Percentiles rank a stretch among this genome's conserved stretches.
Evolutionary conservation across 2,888 invertebrate species (phyloP).

Genomic region (Epistrophella euchroma): DNA sequence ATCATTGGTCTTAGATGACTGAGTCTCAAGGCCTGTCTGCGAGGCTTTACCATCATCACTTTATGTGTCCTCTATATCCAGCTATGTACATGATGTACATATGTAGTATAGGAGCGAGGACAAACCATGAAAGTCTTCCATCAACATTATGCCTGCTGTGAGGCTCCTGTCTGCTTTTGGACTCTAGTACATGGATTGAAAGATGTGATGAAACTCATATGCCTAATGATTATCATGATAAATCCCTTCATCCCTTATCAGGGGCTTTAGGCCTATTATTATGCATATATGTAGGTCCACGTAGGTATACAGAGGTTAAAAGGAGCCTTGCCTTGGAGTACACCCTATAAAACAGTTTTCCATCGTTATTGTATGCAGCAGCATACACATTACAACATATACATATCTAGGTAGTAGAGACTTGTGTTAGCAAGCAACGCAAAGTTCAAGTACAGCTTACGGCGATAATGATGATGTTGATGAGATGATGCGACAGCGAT

Average conservation of each 20-base stretch:
- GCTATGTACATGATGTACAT: background rate
- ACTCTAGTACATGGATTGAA: slow-evolving; percentile 60
- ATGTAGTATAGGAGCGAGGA: background rate
- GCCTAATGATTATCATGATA: slow-evolving; percentile 74
- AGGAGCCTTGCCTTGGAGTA: slow-evolving; percentile 37
- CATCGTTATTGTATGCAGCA: slow-evolving; percentile 1
- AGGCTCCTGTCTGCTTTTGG: slow-evolving; percentile 51
- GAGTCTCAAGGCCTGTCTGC: slow-evolving; percentile 54
- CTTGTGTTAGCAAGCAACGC: slow-evolving; percentile 44
- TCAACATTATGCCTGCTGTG: slow-evolving; percentile 26
- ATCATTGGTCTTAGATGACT: slow-evolving; percentile 72
- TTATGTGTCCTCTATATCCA: background rate
- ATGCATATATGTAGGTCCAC: background rate
- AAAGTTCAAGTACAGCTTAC: slow-evolving; percentile 70
- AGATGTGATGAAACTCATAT: slow-evolving; percentile 74
- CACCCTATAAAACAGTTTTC: background rate
- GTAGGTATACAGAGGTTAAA: background rate
- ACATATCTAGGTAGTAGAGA: background rate
- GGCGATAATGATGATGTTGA: slow-evolving; percentile 62
- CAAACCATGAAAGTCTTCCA: slow-evolving; percentile 27
- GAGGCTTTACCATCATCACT: slow-evolving; percentile 15
- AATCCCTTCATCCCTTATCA: slow-evolving; percentile 60
- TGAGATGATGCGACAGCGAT: slow-evolving; percentile 55
- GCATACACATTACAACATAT: background rate
- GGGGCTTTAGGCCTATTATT: slow-evolving; percentile 56